Evolutionary conservation across 1,140 invertebrate species (phyloP).

Genomic region (Agrilus planipennis): DNA sequence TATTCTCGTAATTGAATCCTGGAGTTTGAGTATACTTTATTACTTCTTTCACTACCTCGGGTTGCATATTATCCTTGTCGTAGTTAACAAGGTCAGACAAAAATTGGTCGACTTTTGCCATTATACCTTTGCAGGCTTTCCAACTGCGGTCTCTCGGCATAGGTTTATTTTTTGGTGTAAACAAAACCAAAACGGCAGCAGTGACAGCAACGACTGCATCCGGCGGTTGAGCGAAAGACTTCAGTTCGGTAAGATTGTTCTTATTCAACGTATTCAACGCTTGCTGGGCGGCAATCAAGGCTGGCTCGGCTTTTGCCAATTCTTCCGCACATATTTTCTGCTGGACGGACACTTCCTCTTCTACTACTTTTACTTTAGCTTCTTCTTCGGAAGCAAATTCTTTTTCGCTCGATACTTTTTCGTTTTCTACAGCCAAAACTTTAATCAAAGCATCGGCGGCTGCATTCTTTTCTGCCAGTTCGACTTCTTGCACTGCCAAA

Average conservation of each 20-base stretch:
- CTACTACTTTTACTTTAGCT: conserved; percentile 78
- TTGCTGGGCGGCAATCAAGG: conserved; percentile 74
- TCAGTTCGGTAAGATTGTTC: conserved; percentile 86
- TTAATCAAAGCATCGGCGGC: conserved; percentile 82
- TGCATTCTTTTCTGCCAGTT: conserved; percentile 78
- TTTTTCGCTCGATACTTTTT: conserved; percentile 81
- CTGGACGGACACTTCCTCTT: conserved; percentile 73
- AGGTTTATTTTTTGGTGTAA: conserved; percentile 74
- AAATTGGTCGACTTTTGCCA: conserved; percentile 78
- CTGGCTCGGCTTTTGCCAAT: conserved; percentile 82
- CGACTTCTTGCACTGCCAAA: conserved; percentile 78
- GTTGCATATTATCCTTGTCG: conserved; percentile 89
- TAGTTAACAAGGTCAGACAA: conserved; percentile 76
- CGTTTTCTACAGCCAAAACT: conserved; percentile 81
- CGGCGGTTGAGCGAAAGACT: conserved; percentile 79
- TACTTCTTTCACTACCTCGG: conserved; percentile 66
- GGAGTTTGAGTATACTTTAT: conserved; percentile 47
- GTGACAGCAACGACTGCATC: conserved; percentile 74
- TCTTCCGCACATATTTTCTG: conserved; percentile 81
- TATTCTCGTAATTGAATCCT: conserved; percentile 79
- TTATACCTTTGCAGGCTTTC: conserved; percentile 80
- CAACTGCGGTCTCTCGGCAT: conserved; percentile 87
- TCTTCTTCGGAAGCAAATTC: conserved; percentile 74
- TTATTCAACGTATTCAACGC: conserved; percentile 90
- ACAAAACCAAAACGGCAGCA: conserved; percentile 76